Conservation (phyloP, 2,113 vertebrate genomes). For the Cichladusa arquata region DNA sequence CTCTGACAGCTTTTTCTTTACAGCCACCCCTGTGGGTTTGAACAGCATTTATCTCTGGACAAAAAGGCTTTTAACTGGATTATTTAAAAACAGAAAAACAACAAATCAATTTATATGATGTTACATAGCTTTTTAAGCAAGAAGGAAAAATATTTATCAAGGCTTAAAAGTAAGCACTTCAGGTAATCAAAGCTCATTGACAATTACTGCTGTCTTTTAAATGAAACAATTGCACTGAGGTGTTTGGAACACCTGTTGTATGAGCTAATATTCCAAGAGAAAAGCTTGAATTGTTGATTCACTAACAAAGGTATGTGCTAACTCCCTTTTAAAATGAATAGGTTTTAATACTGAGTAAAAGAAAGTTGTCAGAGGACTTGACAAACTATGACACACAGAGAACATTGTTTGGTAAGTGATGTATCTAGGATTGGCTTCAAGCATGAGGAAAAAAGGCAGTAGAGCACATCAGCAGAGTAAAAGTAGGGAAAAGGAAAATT, state of each 20-base stretch:
- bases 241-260: not conserved
- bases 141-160: constrained; percentile 1
- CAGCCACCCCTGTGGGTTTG: not conserved
- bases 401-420: not conserved
- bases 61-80: not conserved
- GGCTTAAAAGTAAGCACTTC: not conserved
- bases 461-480: not conserved
- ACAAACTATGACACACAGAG: not conserved
- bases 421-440: not conserved
- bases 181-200: not conserved
- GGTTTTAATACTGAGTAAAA: not conserved
- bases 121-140: not conserved
- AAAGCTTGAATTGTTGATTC: not conserved
- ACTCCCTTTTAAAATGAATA: not conserved
- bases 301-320: not conserved
- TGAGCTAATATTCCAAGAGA: not conserved
- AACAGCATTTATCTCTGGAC: not conserved
- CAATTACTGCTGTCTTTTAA: not conserved
- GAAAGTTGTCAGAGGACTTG: not conserved
- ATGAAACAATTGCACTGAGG: not conserved
- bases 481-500: not conserved
- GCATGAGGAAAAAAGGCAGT: not conserved
- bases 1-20: not conserved
- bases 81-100: constrained; percentile 28
- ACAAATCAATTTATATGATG: not conserved